Evolutionary conservation across 1,140 invertebrate species (phyloP).

Genomic region (Reticulitermes speratus): DNA sequence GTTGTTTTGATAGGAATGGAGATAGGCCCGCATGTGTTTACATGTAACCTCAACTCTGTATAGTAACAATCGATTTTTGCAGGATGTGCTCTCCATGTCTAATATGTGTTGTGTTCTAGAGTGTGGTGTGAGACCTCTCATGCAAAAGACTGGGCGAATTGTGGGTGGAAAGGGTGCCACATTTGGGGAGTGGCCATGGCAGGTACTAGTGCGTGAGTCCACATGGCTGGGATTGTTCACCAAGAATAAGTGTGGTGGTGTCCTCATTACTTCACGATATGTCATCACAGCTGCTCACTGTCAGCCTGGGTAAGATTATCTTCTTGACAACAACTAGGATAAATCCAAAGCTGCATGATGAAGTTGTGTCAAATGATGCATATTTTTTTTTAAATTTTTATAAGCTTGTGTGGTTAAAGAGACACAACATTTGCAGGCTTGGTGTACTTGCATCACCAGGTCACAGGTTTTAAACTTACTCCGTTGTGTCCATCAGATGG

Average conservation of each 20-base stretch:
- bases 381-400: not conserved
- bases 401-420: not conserved
- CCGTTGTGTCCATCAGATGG: no score
- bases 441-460: no score
- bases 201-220: conserved; percentile 85
- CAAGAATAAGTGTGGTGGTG: conserved; percentile 95
- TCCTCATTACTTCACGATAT: conserved; percentile 80
- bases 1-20: no score
- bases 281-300: conserved; percentile 93
- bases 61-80: not conserved
- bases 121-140: conserved; percentile 80
- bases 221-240: conserved; percentile 92
- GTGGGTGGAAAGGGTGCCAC: conserved; percentile 84
- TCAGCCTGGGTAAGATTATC: conserved; percentile 76
- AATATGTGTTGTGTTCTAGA: conserved; percentile 58
- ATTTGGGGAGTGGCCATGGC: conserved; percentile 92
- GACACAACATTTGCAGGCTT: not conserved
- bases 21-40: no score
- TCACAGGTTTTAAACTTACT: no score
- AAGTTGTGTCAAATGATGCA: no score
- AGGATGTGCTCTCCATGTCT: not conserved
- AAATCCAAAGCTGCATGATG: no score
- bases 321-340: not conserved
- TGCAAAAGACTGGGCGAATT: conserved; percentile 74
- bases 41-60: not conserved